These are phyloP conservation scores for Stictocephala bisonia DNA, from an alignment of 2,888 invertebrate species.

Conservation along the genomic window DNA sequence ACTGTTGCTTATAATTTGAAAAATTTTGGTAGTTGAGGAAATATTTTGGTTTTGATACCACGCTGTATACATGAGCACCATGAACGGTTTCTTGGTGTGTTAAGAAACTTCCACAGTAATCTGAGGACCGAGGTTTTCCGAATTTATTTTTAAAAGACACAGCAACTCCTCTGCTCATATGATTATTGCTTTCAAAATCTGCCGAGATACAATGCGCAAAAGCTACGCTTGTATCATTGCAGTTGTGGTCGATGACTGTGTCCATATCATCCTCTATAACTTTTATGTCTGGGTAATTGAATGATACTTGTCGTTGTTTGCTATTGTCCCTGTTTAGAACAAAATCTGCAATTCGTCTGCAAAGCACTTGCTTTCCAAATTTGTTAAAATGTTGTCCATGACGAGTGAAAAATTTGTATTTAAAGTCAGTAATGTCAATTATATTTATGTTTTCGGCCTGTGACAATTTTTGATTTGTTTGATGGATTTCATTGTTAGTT, in stretches of 20 bases:
- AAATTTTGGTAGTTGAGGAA: too few species aligned
- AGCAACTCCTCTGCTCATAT: background rate
- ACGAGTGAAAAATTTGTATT: background rate
- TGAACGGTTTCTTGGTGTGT: too few species aligned
- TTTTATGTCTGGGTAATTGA: background rate
- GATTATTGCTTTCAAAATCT: background rate
- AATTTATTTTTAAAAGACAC: slow-evolving; percentile 1
- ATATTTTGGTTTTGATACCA: too few species aligned
- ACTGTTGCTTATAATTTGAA: too few species aligned
- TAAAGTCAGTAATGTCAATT: background rate
- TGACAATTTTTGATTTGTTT: background rate
- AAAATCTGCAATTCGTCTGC: background rate
- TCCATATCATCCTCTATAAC: background rate
- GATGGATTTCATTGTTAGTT: background rate
- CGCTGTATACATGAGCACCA: too few species aligned
- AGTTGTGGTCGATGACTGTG: too few species aligned
- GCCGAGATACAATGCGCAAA: slow-evolving; percentile 17
- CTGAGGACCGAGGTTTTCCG: too few species aligned
- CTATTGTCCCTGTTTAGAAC: background rate
- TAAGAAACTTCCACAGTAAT: too few species aligned
- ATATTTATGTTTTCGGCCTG: background rate
- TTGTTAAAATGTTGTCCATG: background rate
- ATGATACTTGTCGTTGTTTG: background rate
- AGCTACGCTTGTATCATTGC: background rate
- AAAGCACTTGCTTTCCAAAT: background rate